Evolutionary conservation across 2,888 invertebrate species (phyloP), one percentile per base, ranked within the genome.

Genomic region (Acleris holmiana): DNA sequence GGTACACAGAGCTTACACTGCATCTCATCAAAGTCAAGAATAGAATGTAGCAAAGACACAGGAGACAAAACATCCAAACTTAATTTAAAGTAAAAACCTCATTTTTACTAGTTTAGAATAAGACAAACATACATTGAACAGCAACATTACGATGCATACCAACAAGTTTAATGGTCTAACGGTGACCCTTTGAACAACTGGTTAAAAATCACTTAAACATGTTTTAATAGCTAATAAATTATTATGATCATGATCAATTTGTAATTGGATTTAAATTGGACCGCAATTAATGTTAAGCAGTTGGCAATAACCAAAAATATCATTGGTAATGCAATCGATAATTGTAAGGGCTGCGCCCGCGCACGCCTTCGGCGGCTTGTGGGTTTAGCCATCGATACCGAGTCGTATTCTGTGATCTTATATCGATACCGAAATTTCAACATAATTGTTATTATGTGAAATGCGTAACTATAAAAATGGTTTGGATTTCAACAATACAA

Each of bases 341-440:
- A 59, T 65, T 59, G 64, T 85, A 86, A 82, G 84, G 85, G 71
- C 72, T 66, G 74, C 74, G 79, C 81, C 76, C 76, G 81, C 76
- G 73, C 74, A 74, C 77, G 76, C 80, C 79, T 70, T 75, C 77
- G 69, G 61, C 66, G 69, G 61, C 63, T 53, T 23, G 48, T 53
- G 25, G 53, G 53, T 54, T 59, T 59, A 17, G 56, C 49, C 53
- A 64, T 54, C 47, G 41, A 44, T 53, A 40, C 48, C 41, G 25
- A 48, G 19, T 13, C 23, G n/a, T 23, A 57, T 58, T 48, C 54
- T 48, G 48, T 19, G 58, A 40, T 58, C 48, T 44, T 54, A 17
- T 49, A 59, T 58, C 35, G 47, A 57, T 53, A 40, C 21, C 35
- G 29, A 46, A 51, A 63, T 59, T 25, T 64, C 64, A 18, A 29